Conservation (phyloP, 2,113 vertebrate species). For the Heterotis niloticus region DNA sequence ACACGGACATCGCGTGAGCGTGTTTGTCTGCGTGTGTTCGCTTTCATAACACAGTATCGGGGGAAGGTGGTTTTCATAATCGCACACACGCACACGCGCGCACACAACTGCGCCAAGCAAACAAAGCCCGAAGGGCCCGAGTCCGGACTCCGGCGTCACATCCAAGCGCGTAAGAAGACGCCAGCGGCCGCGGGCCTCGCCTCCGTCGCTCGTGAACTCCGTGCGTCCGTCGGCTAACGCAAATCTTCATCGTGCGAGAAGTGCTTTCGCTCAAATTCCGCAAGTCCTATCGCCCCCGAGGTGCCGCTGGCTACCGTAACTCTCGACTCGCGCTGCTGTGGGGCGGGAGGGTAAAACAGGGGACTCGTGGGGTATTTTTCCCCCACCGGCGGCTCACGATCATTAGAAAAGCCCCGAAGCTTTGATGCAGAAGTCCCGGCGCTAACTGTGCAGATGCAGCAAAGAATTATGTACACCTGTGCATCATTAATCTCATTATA, state of each 20-base stretch:
- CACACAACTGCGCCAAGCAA: background rate
- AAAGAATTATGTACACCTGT: too few relatives aligned
- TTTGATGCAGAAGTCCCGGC: background rate
- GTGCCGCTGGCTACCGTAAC: slow-evolving; percentile 49
- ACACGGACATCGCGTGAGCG: slow-evolving; percentile 51
- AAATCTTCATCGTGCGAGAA: slow-evolving; percentile 63
- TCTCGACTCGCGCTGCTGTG: slow-evolving; percentile 48
- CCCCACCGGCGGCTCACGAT: background rate
- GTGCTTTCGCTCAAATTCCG: slow-evolving; percentile 64
- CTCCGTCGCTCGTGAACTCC: slow-evolving; percentile 56
- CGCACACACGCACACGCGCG: background rate
- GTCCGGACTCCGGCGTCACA: background rate
- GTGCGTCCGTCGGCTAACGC: slow-evolving; percentile 55
- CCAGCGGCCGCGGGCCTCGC: slow-evolving; percentile 59
- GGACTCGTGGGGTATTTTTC: background rate
- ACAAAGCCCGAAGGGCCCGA: background rate
- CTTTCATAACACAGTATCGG: slow-evolving; percentile 21
- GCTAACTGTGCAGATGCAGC: too few relatives aligned
- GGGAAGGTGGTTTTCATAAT: slow-evolving; percentile 13
- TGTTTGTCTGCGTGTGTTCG: slow-evolving; percentile 24
- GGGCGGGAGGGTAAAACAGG: slow-evolving; percentile 14
- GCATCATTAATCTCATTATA: background rate
- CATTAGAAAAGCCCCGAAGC: background rate
- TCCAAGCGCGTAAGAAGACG: slow-evolving; percentile 51
- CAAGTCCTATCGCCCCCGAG: slow-evolving; percentile 61